Percentiles rank a stretch among this genome's conserved stretches.
These are phyloP conservation scores for Lasiurus cinereus DNA, from an alignment of 2,113 vertebrate species.

Conservation along the genomic window DNA sequence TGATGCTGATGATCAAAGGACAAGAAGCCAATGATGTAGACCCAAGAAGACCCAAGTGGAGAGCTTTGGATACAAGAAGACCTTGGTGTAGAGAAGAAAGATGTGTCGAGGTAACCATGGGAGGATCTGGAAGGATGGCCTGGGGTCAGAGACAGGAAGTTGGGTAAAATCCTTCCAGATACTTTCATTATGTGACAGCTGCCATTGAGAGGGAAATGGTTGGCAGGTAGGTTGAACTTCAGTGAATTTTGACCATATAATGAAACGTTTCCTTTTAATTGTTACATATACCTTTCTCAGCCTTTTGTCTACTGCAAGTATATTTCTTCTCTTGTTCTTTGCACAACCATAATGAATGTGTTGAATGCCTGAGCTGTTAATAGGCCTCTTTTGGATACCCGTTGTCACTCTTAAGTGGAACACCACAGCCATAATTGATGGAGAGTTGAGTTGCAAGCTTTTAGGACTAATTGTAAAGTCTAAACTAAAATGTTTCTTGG, in stretches of 20 bases:
- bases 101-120: no score
- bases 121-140: not conserved
- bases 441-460: constrained; percentile 37
- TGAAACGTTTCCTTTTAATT: constrained; percentile 10
- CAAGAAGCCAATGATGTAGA: not conserved
- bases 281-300: not conserved
- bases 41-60: not conserved
- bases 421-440: not conserved
- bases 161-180: not conserved
- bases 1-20: not conserved
- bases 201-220: not conserved
- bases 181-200: not conserved
- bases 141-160: not conserved
- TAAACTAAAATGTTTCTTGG: constrained; percentile 33
- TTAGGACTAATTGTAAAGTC: constrained; percentile 56
- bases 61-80: not conserved
- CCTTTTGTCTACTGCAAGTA: not conserved
- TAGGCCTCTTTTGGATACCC: not conserved
- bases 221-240: not conserved
- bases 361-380: not conserved
- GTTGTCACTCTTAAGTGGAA: not conserved
- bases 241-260: not conserved
- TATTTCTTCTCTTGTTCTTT: not conserved
- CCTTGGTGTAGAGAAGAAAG: not conserved
- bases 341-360: not conserved